Base-by-base conservation (phyloP, 1,140 invertebrate species). In the Bombus pyrosoma region DNA sequence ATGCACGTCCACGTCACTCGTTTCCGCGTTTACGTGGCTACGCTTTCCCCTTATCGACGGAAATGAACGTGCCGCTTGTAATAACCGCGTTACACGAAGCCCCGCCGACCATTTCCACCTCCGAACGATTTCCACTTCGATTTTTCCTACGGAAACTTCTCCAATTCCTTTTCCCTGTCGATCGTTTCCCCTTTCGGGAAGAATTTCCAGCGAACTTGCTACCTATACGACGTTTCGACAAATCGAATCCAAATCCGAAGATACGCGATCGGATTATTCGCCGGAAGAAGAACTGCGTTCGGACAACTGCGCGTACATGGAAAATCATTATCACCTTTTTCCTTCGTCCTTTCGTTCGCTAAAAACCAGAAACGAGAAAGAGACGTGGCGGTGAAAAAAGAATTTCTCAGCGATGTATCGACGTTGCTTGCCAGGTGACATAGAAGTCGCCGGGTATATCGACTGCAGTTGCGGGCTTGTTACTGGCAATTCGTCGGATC, bases 401-500 rank as follows among this genome's bases (percentile, higher is more conserved):
- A 41, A 78, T 64, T 66, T n/a, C 37, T 32, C 37, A 47, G 6
- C 15, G 3, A 37, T 59, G 37, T 43, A 22, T 32, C 39, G 47
- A 28, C n/a, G 12, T 43, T 25, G 62, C 18, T 74, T 28, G 59
- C n/a, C 78, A 64, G 82, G 73, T 72, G 83, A 69, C 43, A 74
- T 2, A n/a, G 71, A 74, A 68, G 57, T 78, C 41, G 47, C 25
- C 9, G 13, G 28, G n/a, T 43, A 12, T 72, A 69, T 81, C 84
- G 78, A 66, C 47, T 53, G 15, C 34, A 53, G 47, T 47, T 34
- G 69, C 62, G 43, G 71, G 32, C 64, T 82, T 28, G 64, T 78
- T 69, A 83, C 25, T 32, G 81, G 79, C 72, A 66, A 91, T 85
- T 87, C 68, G 73, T 37, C 71, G 64, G 62, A 91, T 87, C 85